Evolutionary conservation across 2,113 vertebrate species (phyloP).

Genomic region (Gasterosteus aculeatus): DNA sequence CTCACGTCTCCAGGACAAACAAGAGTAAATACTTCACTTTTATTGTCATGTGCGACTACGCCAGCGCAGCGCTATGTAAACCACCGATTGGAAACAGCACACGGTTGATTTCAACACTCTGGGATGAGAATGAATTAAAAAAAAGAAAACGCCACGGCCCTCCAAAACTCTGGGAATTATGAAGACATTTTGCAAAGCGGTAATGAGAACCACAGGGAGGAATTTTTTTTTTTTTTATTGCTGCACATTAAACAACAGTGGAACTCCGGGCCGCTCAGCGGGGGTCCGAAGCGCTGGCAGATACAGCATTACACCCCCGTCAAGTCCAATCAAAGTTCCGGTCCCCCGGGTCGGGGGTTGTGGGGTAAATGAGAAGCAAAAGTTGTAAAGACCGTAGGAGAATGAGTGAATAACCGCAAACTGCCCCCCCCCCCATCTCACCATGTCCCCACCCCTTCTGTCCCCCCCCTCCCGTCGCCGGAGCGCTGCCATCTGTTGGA

Average conservation of each 20-base stretch:
- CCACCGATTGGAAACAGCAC: constrained; percentile 69
- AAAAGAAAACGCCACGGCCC: constrained; percentile 27
- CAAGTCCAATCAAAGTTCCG: constrained; percentile 63
- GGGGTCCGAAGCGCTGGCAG: constrained; percentile 55
- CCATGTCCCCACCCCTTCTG: not conserved
- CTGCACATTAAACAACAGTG: constrained; percentile 57
- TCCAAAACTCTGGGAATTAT: constrained; percentile 77
- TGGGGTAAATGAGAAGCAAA: constrained; percentile 71
- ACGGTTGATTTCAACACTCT: constrained; percentile 56
- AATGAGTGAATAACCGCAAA: constrained; percentile 30
- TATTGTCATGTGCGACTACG: constrained; percentile 70
- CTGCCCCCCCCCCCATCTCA: constrained; percentile 3
- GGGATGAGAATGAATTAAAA: constrained; percentile 18
- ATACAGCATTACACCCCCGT: constrained; percentile 57
- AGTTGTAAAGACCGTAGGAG: constrained; percentile 59
- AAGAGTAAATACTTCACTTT: constrained; percentile 77
- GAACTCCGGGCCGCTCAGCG: constrained; percentile 36
- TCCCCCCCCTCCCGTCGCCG: constrained; percentile 47
- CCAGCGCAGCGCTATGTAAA: constrained; percentile 65
- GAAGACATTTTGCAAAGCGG: constrained; percentile 61
- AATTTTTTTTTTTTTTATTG: constrained; percentile 5
- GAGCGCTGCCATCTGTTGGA: constrained; percentile 77
- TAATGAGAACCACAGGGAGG: constrained; percentile 76
- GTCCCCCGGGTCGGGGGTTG: constrained; percentile 48
- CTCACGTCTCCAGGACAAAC: constrained; percentile 66